phyloP scores from a whole-genome alignment of 2,888 invertebrate species.

The Scaptomyza reducta region DNA sequence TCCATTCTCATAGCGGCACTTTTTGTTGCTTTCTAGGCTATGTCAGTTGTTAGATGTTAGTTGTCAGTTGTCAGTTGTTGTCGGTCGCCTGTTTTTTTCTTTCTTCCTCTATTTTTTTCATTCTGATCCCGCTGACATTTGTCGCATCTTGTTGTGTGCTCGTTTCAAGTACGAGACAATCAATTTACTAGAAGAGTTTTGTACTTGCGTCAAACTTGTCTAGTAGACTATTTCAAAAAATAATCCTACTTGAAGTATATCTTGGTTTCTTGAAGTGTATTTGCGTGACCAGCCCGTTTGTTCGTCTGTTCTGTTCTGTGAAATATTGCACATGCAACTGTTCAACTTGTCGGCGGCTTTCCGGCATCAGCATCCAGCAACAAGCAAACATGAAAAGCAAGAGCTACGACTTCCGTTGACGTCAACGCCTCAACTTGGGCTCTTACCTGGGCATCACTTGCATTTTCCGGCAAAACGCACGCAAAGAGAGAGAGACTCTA shows the following conservation, averaged over 20 bases:
- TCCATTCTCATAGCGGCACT: constrained; percentile 69
- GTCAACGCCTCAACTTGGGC: constrained; percentile 44
- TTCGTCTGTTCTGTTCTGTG: constrained; percentile 43
- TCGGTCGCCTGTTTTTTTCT: constrained; percentile 13
- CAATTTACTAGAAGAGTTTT: constrained; percentile 40
- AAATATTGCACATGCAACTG: constrained; percentile 66
- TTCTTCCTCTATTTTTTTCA: too few relatives aligned
- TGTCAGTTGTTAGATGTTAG: constrained; percentile 36
- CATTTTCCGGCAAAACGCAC: constrained; percentile 62
- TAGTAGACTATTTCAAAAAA: too few relatives aligned
- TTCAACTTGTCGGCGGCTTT: constrained; percentile 66
- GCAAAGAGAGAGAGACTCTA: constrained; percentile 29
- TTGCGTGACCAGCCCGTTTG: constrained; percentile 37
- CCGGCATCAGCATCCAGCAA: constrained; percentile 48
- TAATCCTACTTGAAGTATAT: too few relatives aligned
- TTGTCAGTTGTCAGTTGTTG: constrained; percentile 30
- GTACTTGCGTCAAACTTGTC: too few relatives aligned
- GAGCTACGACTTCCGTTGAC: constrained; percentile 72
- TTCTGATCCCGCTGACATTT: constrained; percentile 65
- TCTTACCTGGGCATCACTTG: constrained; percentile 67
- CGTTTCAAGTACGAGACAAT: constrained; percentile 40
- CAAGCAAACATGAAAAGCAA: constrained; percentile 40
- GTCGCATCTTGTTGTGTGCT: constrained; percentile 56
- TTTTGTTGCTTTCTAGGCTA: constrained; percentile 60
- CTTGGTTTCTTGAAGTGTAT: constrained; percentile 1